A percentile compares a stretch with the other conserved stretches of the same genome.
phyloP scores from a whole-genome alignment of 2,797 vertebrate genomes.

The Myotis pilosus region DNA sequence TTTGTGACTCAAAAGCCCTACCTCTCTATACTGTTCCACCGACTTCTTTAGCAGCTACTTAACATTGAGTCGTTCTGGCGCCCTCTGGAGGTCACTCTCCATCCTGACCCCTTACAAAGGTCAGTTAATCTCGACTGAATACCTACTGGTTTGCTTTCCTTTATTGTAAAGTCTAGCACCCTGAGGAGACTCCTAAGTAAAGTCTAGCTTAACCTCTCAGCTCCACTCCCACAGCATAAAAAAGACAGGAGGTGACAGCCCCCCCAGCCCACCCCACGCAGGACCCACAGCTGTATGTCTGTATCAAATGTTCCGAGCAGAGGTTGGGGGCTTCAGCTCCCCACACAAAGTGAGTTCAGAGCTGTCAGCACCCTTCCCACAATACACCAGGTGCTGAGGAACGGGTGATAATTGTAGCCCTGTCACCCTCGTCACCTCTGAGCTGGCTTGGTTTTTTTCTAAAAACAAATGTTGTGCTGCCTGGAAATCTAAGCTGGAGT shows the following conservation, averaged over 20 bases:
- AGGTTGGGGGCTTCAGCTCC: slow-evolving; percentile 74
- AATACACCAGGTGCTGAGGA: slow-evolving; percentile 77
- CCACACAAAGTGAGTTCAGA: slow-evolving; percentile 76
- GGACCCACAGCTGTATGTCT: slow-evolving; percentile 70
- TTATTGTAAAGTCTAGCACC: not conserved
- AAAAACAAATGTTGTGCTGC: slow-evolving; percentile 79
- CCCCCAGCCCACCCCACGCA: slow-evolving; percentile 24
- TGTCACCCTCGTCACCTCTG: slow-evolving; percentile 84
- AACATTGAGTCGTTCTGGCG: slow-evolving; percentile 44
- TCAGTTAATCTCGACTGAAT: not conserved
- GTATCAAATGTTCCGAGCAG: slow-evolving; percentile 74
- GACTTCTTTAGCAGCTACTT: not conserved
- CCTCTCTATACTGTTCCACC: fast-evolving
- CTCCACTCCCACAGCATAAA: not conserved
- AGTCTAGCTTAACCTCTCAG: not conserved
- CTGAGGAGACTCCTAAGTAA: not conserved
- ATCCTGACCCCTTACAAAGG: slow-evolving; percentile 23
- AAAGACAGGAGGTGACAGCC: slow-evolving; percentile 28
- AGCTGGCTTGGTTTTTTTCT: slow-evolving; percentile 77
- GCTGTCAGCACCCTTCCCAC: slow-evolving; percentile 75
- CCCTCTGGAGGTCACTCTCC: slow-evolving; percentile 65
- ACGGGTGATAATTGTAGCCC: slow-evolving; percentile 84
- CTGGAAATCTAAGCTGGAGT: slow-evolving; percentile 78
- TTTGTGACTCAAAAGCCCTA: fast-evolving
- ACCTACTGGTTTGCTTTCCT: not conserved